phyloP scores from a whole-genome alignment of 2,797 vertebrate genomes.

The Macrochelys suwanniensis region DNA sequence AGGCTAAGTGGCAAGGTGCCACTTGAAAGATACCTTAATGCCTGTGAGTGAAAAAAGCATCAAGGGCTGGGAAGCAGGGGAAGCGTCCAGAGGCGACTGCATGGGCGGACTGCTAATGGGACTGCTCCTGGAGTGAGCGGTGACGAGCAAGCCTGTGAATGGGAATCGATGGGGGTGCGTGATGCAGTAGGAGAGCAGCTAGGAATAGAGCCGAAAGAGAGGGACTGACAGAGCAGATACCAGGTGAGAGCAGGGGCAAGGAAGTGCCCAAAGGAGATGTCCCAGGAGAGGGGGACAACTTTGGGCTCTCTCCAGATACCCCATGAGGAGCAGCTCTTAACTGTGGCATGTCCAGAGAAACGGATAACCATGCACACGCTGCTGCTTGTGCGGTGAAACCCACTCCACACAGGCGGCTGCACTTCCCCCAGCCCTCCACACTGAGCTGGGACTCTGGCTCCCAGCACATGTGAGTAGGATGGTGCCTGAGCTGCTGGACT shows the following conservation, averaged over 20 bases:
- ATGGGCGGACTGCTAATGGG: conserved; percentile 33
- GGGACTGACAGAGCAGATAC: background rate
- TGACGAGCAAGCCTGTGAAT: background rate
- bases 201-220: background rate
- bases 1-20: conserved; percentile 58
- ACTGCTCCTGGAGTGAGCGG: conserved; percentile 26
- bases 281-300: background rate
- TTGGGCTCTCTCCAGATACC: background rate
- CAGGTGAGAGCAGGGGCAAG: background rate
- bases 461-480: background rate
- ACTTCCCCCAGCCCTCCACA: background rate
- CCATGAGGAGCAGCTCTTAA: background rate
- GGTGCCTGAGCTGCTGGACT: background rate
- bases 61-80: conserved; percentile 7
- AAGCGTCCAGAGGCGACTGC: conserved; percentile 47
- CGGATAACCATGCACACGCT: background rate
- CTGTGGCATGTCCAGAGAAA: rapidly evolving
- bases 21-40: conserved; percentile 60
- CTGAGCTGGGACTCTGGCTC: background rate
- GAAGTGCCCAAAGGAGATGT: background rate
- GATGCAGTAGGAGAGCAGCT: background rate
- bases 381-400: background rate
- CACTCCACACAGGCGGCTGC: rapidly evolving
- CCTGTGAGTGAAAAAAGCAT: conserved; percentile 41
- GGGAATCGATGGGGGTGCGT: background rate